Evolutionary conservation across 2,888 invertebrate genomes (phyloP).

Genomic region (Aleiodes testaceus): DNA sequence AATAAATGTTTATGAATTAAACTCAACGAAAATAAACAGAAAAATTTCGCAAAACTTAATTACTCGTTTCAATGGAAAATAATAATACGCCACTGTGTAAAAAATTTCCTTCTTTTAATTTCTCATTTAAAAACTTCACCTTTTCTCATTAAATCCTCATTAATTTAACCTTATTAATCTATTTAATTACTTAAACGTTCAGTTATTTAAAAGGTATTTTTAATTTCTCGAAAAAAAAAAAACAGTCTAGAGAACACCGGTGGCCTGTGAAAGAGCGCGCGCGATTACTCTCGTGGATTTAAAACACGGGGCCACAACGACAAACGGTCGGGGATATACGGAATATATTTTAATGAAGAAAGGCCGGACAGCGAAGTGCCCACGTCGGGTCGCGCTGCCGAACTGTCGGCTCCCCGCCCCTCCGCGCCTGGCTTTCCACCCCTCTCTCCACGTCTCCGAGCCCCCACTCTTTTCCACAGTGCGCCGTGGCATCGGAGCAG

Average conservation of each 20-base stretch:
- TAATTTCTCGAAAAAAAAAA: slow-evolving; percentile 24
- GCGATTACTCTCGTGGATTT: slow-evolving; percentile 53
- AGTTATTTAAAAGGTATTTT: slow-evolving; percentile 23
- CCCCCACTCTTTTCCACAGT: slow-evolving; percentile 59
- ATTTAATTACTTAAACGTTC: slow-evolving; percentile 33
- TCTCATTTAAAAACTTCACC: slow-evolving; percentile 8
- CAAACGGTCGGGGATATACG: slow-evolving; percentile 57
- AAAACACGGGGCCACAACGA: slow-evolving; percentile 55
- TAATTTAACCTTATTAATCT: slow-evolving; percentile 28
- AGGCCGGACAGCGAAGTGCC: slow-evolving; percentile 73
- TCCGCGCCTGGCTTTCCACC: slow-evolving; percentile 61
- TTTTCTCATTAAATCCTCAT: not conserved
- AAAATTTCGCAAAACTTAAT: slow-evolving; percentile 22
- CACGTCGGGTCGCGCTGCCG: slow-evolving; percentile 73
- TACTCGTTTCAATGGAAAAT: no score
- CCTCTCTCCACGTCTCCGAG: slow-evolving; percentile 54
- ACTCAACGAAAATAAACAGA: slow-evolving; percentile 2
- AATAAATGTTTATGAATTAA: not conserved
- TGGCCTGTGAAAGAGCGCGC: slow-evolving; percentile 43
- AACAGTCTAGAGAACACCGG: slow-evolving; percentile 38
- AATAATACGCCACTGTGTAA: slow-evolving; percentile 21
- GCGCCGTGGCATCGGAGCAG: slow-evolving; percentile 33
- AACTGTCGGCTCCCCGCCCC: slow-evolving; percentile 72
- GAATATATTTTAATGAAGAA: slow-evolving; percentile 72
- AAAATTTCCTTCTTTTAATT: slow-evolving; percentile 17